phyloP scores from a whole-genome alignment of 2,888 invertebrate genomes.

The Conops quadrifasciatus region DNA sequence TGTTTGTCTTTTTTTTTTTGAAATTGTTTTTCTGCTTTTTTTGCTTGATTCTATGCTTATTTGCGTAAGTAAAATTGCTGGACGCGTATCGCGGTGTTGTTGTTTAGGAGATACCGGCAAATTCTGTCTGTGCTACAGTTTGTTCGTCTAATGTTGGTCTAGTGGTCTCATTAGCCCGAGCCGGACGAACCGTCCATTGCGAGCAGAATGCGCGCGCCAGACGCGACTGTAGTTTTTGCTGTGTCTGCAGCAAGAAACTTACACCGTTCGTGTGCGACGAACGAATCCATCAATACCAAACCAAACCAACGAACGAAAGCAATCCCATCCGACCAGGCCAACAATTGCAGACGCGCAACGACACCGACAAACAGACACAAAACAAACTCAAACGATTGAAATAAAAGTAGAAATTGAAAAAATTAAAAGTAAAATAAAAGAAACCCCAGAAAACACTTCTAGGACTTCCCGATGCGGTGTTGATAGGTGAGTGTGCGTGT shows the following conservation, averaged over 20 bases:
- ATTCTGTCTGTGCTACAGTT: constrained; percentile 23
- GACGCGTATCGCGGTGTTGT: neutral
- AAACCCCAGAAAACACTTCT: constrained; percentile 18
- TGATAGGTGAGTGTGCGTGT: neutral
- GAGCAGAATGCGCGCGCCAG: neutral
- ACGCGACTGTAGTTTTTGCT: neutral
- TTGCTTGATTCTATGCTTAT: too few relatives aligned
- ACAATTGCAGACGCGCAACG: neutral
- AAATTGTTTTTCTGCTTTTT: too few relatives aligned
- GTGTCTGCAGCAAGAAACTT: constrained; percentile 2
- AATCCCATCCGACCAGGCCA: neutral
- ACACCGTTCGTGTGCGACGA: neutral
- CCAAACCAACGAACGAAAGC: neutral
- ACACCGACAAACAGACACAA: neutral
- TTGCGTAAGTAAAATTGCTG: neutral
- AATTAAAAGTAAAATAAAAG: constrained; percentile 10
- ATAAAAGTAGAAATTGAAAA: constrained; percentile 3
- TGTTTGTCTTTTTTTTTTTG: neutral
- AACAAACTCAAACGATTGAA: constrained; percentile 12
- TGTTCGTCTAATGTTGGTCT: constrained; percentile 32
- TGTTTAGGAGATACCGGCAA: constrained; percentile 22
- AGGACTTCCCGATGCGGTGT: constrained; percentile 14
- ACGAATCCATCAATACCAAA: neutral
- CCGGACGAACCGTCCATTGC: constrained; percentile 4
- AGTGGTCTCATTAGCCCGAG: constrained; percentile 30